Base-by-base conservation (phyloP, 2,888 invertebrate genomes). In the Lithophane leautieri region DNA sequence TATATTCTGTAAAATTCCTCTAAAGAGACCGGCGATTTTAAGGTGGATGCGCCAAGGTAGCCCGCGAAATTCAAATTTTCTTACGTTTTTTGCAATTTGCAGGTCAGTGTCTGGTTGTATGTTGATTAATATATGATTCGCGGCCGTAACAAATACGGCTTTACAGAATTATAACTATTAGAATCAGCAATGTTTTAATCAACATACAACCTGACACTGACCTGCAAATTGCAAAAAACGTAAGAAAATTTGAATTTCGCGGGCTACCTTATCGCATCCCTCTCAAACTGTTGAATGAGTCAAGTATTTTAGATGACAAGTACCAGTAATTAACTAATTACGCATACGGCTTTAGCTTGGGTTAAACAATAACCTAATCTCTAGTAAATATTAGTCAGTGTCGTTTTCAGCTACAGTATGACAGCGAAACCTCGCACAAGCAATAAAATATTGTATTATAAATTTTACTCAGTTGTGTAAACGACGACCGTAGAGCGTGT, bases 391-490 rank as follows among this genome's bases (percentile, higher is more conserved):
- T 92, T 92, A 92, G 89, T 92, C 92, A 91, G 86, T 81, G 81
- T 75, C 76, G 79, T 76, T 84, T 87, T 83, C 82, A 82, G 82
- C 83, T 84, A 86, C 86, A 74, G 77, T 88, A 82, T 82, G 88
- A 82, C 83, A 86, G 82, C 78, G 85, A 88, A 87, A 89, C 87
- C 85, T 86, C 85, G 78, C 86, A 87, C 86, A 88, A 89, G 91
- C 89, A 88, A 88, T 86, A 88, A 86, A 88, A 56, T 74, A 74
- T 80, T 86, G 84, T 82, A 44, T 60, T 61, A 86, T 84, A 77
- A 88, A 85, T 87, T 88, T 88, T 82, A 87, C 86, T 91, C 90
- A 90, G 90, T 92, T 90, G 89, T 89, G 89, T 89, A 91, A 92
- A 90, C 90, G 89, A 77, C 85, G 82, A 88, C 89, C 85, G 88